phyloP scores from a whole-genome alignment of 2,797 vertebrate species.

The Peromyscus aztecus region DNA sequence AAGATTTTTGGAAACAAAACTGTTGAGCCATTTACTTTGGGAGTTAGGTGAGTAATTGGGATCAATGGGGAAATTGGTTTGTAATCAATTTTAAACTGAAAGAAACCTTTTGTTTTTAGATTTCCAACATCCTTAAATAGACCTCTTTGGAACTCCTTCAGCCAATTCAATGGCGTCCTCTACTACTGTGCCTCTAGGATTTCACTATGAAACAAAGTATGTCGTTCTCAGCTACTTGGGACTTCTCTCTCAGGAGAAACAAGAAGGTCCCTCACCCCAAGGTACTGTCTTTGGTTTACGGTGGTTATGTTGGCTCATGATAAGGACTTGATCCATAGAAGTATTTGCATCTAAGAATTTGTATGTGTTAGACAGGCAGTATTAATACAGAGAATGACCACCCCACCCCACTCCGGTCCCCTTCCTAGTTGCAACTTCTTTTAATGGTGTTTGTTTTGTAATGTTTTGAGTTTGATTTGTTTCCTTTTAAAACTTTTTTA shows the following conservation, averaged over 20 bases:
- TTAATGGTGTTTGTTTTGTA: background rate
- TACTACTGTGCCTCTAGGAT: slow-evolving; percentile 93
- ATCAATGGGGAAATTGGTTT: slow-evolving; percentile 33
- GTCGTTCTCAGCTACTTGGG: slow-evolving; percentile 96
- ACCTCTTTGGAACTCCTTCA: slow-evolving; percentile 50
- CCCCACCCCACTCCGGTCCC: no score
- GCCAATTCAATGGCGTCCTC: slow-evolving; percentile 89
- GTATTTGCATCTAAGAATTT: background rate
- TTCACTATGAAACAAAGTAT: slow-evolving; percentile 97
- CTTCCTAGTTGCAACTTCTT: background rate
- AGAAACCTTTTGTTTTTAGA: slow-evolving; percentile 68
- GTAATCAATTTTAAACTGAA: slow-evolving; percentile 57
- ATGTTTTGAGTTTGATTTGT: background rate
- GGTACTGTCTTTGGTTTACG: slow-evolving; percentile 87
- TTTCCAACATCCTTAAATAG: slow-evolving; percentile 26
- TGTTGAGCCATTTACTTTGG: slow-evolving; percentile 34
- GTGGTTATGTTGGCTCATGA: background rate
- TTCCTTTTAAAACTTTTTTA: background rate
- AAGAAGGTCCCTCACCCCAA: slow-evolving; percentile 83
- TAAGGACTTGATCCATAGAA: background rate
- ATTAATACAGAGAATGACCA: background rate
- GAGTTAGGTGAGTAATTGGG: slow-evolving; percentile 42
- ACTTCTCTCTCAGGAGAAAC: slow-evolving; percentile 87
- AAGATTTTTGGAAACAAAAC: slow-evolving; percentile 33
- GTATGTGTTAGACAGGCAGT: background rate